Percentiles rank a stretch among this genome's conserved stretches.
These are phyloP conservation scores for Achatina immaculata DNA, from an alignment of 1,140 invertebrate species.

Conservation along the genomic window DNA sequence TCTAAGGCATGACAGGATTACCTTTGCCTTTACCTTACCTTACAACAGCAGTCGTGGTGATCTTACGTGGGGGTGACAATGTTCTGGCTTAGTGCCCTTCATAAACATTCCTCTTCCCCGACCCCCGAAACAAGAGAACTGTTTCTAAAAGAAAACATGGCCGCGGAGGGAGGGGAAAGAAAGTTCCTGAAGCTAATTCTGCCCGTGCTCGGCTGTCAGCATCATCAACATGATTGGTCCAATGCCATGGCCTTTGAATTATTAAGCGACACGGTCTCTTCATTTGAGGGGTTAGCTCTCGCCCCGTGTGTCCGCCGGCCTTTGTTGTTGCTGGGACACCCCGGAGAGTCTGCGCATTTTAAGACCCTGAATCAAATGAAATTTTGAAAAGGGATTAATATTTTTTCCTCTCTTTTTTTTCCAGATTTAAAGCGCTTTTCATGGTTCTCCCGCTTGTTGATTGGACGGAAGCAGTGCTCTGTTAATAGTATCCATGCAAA, in stretches of 20 bases:
- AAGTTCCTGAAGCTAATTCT: constrained; percentile 26
- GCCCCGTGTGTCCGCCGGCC: constrained; percentile 15
- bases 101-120: background rate
- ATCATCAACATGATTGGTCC: constrained; percentile 21
- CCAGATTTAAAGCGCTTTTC: background rate
- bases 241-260: constrained; percentile 23
- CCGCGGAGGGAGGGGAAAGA: background rate
- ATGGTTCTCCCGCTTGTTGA: background rate
- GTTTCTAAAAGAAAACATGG: background rate
- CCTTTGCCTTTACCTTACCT: too few relatives aligned
- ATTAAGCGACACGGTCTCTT: constrained; percentile 33
- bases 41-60: too few relatives aligned
- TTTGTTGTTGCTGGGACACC: constrained; percentile 4
- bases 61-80: too few relatives aligned
- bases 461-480: constrained; percentile 6
- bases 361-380: constrained; percentile 13
- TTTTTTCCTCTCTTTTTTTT: constrained; percentile 11
- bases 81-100: too few relatives aligned
- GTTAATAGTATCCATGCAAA: constrained; percentile 27
- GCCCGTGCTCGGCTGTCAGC: background rate
- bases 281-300: constrained; percentile 29
- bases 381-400: constrained; percentile 20
- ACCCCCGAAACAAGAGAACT: background rate
- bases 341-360: constrained; percentile 24
- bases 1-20: too few relatives aligned